These are phyloP conservation scores for Menidia beryllina DNA, from an alignment of 2,113 vertebrate species.

Conservation along the genomic window DNA sequence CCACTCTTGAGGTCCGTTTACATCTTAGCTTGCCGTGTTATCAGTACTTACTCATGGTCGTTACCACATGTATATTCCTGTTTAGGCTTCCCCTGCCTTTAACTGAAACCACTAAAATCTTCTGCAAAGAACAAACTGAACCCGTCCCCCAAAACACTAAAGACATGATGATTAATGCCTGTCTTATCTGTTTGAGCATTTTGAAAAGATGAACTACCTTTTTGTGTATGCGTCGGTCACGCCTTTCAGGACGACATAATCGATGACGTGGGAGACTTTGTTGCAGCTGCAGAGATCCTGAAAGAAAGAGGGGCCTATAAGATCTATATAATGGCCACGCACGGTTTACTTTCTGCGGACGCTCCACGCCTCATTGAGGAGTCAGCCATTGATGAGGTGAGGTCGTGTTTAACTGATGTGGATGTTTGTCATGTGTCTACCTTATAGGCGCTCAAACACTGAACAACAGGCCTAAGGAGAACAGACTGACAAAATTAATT, in stretches of 20 bases:
- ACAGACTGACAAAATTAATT: not conserved
- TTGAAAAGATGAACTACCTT: not conserved
- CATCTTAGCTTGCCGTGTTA: not conserved
- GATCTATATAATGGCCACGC: constrained; percentile 98
- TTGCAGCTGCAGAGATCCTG: constrained; percentile 96
- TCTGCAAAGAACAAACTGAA: not conserved
- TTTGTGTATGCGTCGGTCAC: not conserved
- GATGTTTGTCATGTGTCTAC: not conserved
- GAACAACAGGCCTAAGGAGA: not conserved
- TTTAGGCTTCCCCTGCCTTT: not conserved
- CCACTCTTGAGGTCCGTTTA: too few relatives aligned
- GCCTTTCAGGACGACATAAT: constrained; percentile 94
- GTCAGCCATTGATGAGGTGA: constrained; percentile 94
- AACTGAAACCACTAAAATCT: not conserved
- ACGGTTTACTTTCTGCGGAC: constrained; percentile 94
- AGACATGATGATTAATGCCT: too few relatives aligned
- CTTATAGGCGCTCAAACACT: not conserved
- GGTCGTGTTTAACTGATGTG: not conserved
- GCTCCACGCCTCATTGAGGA: constrained; percentile 96
- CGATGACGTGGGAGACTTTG: constrained; percentile 96
- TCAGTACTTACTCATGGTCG: not conserved
- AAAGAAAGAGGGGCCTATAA: constrained; percentile 98
- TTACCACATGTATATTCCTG: not conserved
- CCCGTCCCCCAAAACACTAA: not conserved
- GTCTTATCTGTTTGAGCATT: too few relatives aligned